phyloP scores from a whole-genome alignment of 2,113 vertebrate genomes.

The Planiliza haematocheilus region DNA sequence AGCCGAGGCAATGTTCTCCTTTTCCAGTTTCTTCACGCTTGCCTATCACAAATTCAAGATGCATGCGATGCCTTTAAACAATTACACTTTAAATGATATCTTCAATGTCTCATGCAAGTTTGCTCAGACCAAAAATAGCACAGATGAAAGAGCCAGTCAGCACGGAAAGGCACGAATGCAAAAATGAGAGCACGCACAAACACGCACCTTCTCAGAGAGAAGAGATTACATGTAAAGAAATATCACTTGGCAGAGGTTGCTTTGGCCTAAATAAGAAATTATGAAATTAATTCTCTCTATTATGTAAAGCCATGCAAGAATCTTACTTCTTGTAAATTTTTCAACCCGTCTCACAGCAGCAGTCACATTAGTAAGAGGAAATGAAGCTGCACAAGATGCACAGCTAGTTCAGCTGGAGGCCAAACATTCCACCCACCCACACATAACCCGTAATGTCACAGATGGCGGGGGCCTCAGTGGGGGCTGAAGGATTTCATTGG shows the following conservation, averaged over 20 bases:
- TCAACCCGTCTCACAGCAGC: constrained; percentile 3
- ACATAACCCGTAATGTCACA: constrained; percentile 70
- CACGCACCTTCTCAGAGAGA: constrained; percentile 10
- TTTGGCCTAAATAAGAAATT: constrained; percentile 15
- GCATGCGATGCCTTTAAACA: constrained; percentile 30
- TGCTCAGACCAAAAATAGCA: constrained; percentile 57
- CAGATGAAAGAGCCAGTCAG: constrained; percentile 51
- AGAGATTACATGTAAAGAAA: constrained; percentile 31
- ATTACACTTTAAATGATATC: constrained; percentile 32
- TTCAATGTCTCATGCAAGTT: constrained; percentile 30
- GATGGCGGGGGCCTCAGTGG: constrained; percentile 64
- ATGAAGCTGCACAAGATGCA: constrained; percentile 55
- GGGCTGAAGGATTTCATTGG: constrained; percentile 57
- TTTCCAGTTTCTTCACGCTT: constrained; percentile 10
- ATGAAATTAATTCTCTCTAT: constrained; percentile 22
- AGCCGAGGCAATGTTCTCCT: constrained; percentile 33
- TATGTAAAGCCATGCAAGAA: constrained; percentile 4
- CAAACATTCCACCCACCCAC: constrained; percentile 61
- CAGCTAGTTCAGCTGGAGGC: constrained; percentile 68
- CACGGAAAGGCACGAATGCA: constrained; percentile 18
- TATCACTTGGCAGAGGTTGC: neutral
- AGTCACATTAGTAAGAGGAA: constrained; percentile 54
- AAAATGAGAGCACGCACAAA: constrained; percentile 23
- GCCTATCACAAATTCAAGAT: constrained; percentile 49
- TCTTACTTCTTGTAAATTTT: constrained; percentile 25